Conservation (phyloP, 2,888 invertebrate genomes). For the Cataglyphis altisquamis region DNA sequence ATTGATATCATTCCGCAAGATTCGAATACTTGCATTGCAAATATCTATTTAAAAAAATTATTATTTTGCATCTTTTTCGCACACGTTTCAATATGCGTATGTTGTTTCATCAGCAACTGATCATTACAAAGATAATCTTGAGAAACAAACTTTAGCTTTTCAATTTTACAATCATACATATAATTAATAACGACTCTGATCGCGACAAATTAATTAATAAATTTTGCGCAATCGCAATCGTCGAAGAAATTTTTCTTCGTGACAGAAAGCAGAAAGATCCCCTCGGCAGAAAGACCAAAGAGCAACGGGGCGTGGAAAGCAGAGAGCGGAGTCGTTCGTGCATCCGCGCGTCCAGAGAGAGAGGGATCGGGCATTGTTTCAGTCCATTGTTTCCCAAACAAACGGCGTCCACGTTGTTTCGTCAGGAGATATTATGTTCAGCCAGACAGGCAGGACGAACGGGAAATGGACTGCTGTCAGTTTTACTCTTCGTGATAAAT, state of each 20-base stretch:
- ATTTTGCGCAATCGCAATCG: neutral
- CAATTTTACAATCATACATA: neutral
- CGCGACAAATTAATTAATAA: neutral
- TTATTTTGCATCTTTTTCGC: neutral
- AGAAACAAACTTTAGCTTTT: neutral
- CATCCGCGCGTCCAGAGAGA: slow-evolving; percentile 62
- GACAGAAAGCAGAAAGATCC: slow-evolving; percentile 17
- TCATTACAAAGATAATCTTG: neutral
- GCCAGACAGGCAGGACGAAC: slow-evolving; percentile 84
- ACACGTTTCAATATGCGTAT: neutral
- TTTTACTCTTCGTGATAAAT: slow-evolving; percentile 85
- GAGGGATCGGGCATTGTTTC: slow-evolving; percentile 84
- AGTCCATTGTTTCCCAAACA: slow-evolving; percentile 85
- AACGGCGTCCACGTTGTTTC: slow-evolving; percentile 85
- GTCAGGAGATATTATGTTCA: slow-evolving; percentile 84
- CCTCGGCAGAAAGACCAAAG: slow-evolving; percentile 65
- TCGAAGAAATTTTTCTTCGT: slow-evolving; percentile 30
- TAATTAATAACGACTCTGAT: neutral
- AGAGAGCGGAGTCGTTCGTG: slow-evolving; percentile 66
- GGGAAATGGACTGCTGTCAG: slow-evolving; percentile 86
- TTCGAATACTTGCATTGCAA: neutral
- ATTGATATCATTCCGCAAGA: slow-evolving; percentile 49
- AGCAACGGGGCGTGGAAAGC: slow-evolving; percentile 67
- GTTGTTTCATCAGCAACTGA: neutral
- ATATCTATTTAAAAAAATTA: neutral